These are phyloP conservation scores for Ammospiza caudacuta DNA, from an alignment of 2,113 vertebrate species.

Conservation along the genomic window DNA sequence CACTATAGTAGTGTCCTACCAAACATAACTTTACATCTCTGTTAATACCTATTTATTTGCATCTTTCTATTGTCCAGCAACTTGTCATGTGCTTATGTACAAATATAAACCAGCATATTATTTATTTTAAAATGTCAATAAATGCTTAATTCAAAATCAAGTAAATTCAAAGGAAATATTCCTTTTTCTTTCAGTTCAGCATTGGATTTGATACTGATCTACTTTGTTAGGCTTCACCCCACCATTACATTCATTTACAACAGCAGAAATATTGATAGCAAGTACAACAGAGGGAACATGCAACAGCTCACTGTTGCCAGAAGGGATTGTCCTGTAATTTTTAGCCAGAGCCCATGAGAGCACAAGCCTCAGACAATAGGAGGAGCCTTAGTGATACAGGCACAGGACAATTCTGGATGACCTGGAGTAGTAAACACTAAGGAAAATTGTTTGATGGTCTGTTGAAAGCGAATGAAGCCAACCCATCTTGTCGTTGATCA, in stretches of 20 bases:
- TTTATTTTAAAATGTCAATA: neutral
- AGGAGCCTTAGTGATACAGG: neutral
- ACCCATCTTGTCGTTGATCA: too few relatives aligned
- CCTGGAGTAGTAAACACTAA: neutral
- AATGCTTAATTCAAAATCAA: neutral
- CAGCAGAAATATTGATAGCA: fast-evolving
- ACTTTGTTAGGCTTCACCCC: neutral
- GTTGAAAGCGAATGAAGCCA: too few relatives aligned
- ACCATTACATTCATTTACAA: neutral
- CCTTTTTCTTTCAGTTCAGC: neutral
- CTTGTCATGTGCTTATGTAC: neutral
- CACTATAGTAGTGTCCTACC: neutral
- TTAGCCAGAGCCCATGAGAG: neutral
- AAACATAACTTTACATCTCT: neutral
- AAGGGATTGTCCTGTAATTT: neutral
- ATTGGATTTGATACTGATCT: neutral
- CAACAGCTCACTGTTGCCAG: neutral
- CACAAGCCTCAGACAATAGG: neutral
- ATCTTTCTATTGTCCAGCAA: neutral
- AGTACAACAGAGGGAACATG: neutral
- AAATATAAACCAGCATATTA: neutral
- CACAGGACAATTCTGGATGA: neutral
- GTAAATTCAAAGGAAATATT: neutral
- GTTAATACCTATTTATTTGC: neutral
- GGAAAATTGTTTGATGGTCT: neutral